Evolutionary conservation across 1,140 invertebrate genomes (phyloP).

Genomic region (Penaeus vannamei): DNA sequence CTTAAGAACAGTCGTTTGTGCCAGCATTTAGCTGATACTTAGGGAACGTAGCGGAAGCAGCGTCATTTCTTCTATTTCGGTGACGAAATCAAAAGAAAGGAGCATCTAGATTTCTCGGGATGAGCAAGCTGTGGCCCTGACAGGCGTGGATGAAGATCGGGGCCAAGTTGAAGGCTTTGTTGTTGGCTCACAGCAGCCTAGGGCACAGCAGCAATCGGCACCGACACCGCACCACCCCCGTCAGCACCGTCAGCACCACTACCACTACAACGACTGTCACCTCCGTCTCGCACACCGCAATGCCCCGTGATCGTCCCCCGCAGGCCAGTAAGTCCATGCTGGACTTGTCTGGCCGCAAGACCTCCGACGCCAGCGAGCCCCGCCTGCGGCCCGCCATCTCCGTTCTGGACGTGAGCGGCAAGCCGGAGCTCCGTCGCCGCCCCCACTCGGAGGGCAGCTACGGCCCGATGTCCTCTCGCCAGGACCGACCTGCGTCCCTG

Average conservation of each 20-base stretch:
- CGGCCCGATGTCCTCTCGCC: too few species aligned
- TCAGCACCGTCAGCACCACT: background rate
- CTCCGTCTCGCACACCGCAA: background rate
- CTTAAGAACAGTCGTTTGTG: too few species aligned
- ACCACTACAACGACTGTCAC: background rate
- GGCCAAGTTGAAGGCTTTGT: conserved; percentile 38
- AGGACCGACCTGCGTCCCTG: too few species aligned
- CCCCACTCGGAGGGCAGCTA: too few species aligned
- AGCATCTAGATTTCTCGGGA: background rate
- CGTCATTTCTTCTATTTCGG: too few species aligned
- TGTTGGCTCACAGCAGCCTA: conserved; percentile 13
- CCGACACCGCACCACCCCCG: background rate
- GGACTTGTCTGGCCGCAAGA: conserved; percentile 16
- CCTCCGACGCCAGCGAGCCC: background rate
- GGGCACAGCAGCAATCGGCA: background rate
- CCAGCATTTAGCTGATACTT: too few species aligned
- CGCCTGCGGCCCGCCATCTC: background rate
- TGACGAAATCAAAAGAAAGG: too few species aligned
- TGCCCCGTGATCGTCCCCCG: conserved; percentile 28
- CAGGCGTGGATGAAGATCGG: conserved; percentile 40
- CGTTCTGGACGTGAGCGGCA: background rate
- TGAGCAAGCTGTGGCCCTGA: background rate
- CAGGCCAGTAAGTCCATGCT: conserved; percentile 48
- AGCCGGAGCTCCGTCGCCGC: conserved; percentile 4
- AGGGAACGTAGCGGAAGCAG: too few species aligned